Base-by-base conservation (phyloP, 2,113 vertebrate species). In the Salvelinus alpinus region DNA sequence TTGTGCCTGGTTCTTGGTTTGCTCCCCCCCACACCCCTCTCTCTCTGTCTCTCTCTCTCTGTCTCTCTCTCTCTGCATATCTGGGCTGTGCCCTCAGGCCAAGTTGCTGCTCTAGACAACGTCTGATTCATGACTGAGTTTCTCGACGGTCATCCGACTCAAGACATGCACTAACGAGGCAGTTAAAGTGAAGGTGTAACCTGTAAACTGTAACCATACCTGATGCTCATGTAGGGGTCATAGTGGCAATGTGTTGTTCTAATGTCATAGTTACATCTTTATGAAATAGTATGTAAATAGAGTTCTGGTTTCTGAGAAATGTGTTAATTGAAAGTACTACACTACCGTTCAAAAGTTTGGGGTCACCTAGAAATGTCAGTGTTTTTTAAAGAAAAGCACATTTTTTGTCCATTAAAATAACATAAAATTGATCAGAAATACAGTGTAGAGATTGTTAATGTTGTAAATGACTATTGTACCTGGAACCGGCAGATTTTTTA, bases 1-100 rank as follows among this genome's bases (percentile, higher is more conserved):
- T 90, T 92, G 91, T 92, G 73, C 80, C 76, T 47, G 69, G 67
- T 69, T 74, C 78, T 78, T 82, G 75, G 73, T 83, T 78, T 77
- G 79, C 84, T 5, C 66, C 6, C 51, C 72, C 48, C 22, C 8
- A 22, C 29, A 20, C 31, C 59, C 44, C n/a, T 27, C 34, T 25
- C 29, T 25, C 24, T 22, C 72, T 48, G 11, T 16, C 51, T 47
- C 16, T 25, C 48, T 59, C 70, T 65, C 44, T 22, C 62, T 44
- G 12, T 34, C n/a, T 59, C 31, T 22, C 24, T 24, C 68, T 82
- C 76, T 79, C 68, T 64, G 67, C 83, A 75, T 82, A 82, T 82
- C 84, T 82, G 74, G 85, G 85, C 71, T 18, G 18, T 77, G 82
- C 81, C 85, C 80, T 71, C 47, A 3, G 84, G 87, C 85, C 9